Percentiles rank a stretch among this genome's conserved stretches.
Conservation (phyloP, 2,113 vertebrate species). For the Sorex araneus region DNA sequence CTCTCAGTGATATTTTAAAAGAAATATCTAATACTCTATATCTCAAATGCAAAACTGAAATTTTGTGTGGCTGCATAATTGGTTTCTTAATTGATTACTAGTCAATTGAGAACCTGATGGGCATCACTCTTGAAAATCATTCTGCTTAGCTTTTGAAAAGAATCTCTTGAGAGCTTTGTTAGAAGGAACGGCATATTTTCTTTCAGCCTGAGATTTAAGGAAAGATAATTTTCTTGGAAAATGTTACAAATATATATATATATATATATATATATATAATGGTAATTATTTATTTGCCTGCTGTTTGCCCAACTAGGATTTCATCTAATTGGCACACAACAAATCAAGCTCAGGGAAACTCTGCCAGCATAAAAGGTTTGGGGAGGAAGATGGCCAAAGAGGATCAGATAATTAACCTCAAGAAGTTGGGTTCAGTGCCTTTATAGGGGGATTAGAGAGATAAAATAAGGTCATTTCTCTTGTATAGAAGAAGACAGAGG, state of each 20-base stretch:
- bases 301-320: slow-evolving; percentile 27
- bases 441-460: slow-evolving; percentile 82
- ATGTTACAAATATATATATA: no score
- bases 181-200: neutral
- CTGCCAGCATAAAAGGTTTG: slow-evolving; percentile 74
- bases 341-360: slow-evolving; percentile 58
- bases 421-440: slow-evolving; percentile 82
- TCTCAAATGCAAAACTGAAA: neutral
- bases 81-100: slow-evolving; percentile 19
- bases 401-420: slow-evolving; percentile 83
- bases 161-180: slow-evolving; percentile 45
- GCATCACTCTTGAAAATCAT: slow-evolving; percentile 19
- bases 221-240: neutral
- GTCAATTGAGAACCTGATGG: slow-evolving; percentile 34
- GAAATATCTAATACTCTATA: slow-evolving; percentile 84
- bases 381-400: slow-evolving; percentile 73
- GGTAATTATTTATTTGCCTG: slow-evolving; percentile 32
- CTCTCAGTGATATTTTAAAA: slow-evolving; percentile 82
- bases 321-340: slow-evolving; percentile 62
- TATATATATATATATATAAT: no score
- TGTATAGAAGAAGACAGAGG: slow-evolving; percentile 79
- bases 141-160: slow-evolving; percentile 29
- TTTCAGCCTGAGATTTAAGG: slow-evolving; percentile 18
- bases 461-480: slow-evolving; percentile 84
- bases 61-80: neutral